Evolutionary conservation across 2,888 invertebrate genomes (phyloP).

Genomic region (Tenthredo notha): DNA sequence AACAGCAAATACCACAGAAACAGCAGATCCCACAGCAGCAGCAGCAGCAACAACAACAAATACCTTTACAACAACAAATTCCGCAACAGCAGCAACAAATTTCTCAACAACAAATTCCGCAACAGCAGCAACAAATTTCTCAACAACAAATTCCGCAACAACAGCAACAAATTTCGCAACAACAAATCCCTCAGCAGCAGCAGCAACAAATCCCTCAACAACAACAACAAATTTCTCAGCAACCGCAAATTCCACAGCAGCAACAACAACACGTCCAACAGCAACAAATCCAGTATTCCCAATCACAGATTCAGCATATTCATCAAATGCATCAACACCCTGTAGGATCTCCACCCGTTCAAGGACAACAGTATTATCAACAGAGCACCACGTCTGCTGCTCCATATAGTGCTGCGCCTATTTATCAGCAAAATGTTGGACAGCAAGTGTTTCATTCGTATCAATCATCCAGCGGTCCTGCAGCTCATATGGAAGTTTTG

Average conservation of each 20-base stretch:
- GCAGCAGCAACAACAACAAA: slow-evolving; percentile 75
- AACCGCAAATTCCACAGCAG: slow-evolving; percentile 65
- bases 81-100: slow-evolving; percentile 75
- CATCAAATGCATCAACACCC: slow-evolving; percentile 74
- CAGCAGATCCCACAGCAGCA: slow-evolving; percentile 79
- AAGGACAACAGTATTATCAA: slow-evolving; percentile 72
- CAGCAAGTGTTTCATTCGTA: slow-evolving; percentile 71
- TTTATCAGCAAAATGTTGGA: slow-evolving; percentile 70
- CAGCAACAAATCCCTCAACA: slow-evolving; percentile 67
- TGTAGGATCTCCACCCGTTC: slow-evolving; percentile 69
- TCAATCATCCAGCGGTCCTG: slow-evolving; percentile 62
- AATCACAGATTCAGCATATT: slow-evolving; percentile 70
- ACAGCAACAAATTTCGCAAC: slow-evolving; percentile 58
- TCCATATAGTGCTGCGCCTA: slow-evolving; percentile 63
- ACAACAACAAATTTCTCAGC: slow-evolving; percentile 64
- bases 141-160: slow-evolving; percentile 61
- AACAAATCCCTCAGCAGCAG: slow-evolving; percentile 54
- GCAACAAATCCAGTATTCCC: slow-evolving; percentile 69
- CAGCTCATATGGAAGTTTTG: slow-evolving; percentile 71
- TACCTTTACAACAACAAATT: slow-evolving; percentile 80
- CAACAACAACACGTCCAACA: slow-evolving; percentile 62
- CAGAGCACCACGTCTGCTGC: slow-evolving; percentile 62
- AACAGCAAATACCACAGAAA: slow-evolving; percentile 61
- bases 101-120: slow-evolving; percentile 71
- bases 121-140: slow-evolving; percentile 59